Evolutionary conservation across 2,888 invertebrate species (phyloP).

Genomic region (Tachina lurida): DNA sequence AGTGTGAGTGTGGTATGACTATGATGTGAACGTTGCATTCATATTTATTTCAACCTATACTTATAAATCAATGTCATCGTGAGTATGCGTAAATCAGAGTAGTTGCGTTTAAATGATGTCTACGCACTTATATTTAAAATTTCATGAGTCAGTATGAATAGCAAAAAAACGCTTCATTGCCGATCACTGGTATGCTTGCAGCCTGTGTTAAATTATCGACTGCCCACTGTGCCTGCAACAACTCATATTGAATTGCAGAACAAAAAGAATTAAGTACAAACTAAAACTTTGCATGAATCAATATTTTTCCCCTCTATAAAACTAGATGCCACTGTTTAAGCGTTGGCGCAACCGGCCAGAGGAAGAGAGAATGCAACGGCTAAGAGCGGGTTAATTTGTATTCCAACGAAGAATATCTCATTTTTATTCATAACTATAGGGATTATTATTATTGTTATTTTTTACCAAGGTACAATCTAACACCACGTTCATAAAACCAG

Average conservation of each 20-base stretch:
- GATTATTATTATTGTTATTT: background rate
- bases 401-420: slow-evolving; percentile 25
- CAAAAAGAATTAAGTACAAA: slow-evolving; percentile 28
- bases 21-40: too few relatives aligned
- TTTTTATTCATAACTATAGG: slow-evolving; percentile 33
- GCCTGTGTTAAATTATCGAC: background rate
- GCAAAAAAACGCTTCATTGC: too few relatives aligned
- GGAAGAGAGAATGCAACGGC: background rate
- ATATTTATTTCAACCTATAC: too few relatives aligned
- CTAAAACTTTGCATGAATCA: slow-evolving; percentile 19
- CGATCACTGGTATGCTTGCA: too few relatives aligned
- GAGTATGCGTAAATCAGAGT: too few relatives aligned
- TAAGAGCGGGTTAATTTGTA: slow-evolving; percentile 25
- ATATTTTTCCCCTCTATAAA: slow-evolving; percentile 1
- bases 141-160: too few relatives aligned
- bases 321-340: background rate
- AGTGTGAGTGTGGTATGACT: too few relatives aligned
- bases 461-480: slow-evolving; percentile 26
- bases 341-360: background rate
- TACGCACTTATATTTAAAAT: too few relatives aligned
- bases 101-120: too few relatives aligned
- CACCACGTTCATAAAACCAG: slow-evolving; percentile 45
- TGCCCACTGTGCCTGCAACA: background rate
- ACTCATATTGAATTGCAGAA: background rate
- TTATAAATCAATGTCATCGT: too few relatives aligned